Conservation (phyloP, 92 coral and sea anemone species). For the Porites evermanni region DNA sequence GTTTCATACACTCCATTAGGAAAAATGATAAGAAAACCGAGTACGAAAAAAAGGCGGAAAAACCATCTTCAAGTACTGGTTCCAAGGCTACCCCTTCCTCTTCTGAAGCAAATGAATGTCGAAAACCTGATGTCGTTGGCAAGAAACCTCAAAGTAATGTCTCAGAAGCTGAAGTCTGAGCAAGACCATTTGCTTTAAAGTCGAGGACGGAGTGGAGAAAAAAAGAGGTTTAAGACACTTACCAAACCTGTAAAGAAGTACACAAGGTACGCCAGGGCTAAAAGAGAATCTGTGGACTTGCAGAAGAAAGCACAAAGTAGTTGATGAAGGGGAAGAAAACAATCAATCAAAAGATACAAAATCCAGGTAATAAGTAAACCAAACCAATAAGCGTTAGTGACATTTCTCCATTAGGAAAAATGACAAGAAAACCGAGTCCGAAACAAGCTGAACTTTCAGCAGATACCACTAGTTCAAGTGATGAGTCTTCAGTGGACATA, state of each 20-base stretch:
- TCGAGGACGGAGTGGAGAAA: not conserved
- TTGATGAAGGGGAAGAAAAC: not conserved
- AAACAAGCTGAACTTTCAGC: constrained; percentile 33
- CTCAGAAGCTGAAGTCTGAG: not conserved
- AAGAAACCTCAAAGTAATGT: not conserved
- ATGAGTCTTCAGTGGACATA: constrained; percentile 4
- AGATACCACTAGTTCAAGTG: constrained; percentile 40
- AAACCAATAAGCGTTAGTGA: not conserved
- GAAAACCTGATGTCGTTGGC: not conserved
- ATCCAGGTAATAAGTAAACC: not conserved
- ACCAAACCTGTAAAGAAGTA: not conserved
- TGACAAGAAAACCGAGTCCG: not conserved
- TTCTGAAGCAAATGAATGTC: not conserved
- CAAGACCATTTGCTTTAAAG: not conserved
- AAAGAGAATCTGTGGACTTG: not conserved
- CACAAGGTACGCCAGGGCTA: not conserved
- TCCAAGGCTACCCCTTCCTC: not conserved
- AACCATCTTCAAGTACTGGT: not conserved
- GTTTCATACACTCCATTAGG: constrained; percentile 1
- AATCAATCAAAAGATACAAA: not conserved
- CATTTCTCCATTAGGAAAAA: not conserved
- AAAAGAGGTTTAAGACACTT: not conserved
- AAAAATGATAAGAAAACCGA: not conserved
- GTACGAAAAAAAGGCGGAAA: not conserved
- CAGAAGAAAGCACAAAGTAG: not conserved